Conservation (phyloP, 2,797 vertebrate species). For the Sphenopsis melanotis region DNA sequence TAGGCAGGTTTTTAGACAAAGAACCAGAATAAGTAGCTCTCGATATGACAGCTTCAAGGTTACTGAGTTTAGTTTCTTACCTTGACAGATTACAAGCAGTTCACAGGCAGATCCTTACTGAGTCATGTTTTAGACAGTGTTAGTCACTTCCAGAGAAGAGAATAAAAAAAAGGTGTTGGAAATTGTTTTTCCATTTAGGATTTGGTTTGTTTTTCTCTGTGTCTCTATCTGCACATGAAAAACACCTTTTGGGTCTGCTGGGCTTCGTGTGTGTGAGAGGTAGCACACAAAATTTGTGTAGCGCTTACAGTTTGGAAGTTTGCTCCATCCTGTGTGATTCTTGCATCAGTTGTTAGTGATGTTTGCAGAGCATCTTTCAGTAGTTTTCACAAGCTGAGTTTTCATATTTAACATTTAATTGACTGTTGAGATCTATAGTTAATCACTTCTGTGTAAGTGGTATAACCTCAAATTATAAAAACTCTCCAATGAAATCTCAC, state of each 20-base stretch:
- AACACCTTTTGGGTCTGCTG: neutral
- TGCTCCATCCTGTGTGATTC: neutral
- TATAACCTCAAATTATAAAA: neutral
- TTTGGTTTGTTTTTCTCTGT: neutral
- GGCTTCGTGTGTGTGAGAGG: neutral
- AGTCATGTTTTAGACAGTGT: neutral
- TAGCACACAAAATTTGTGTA: neutral
- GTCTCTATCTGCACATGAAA: neutral
- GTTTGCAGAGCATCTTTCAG: neutral
- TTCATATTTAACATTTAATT: neutral
- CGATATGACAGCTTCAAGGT: neutral
- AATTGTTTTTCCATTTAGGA: neutral
- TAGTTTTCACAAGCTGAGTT: neutral
- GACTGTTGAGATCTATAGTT: neutral
- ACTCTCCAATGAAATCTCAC: fast-evolving
- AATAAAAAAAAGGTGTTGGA: neutral
- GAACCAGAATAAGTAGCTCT: neutral
- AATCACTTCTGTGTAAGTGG: neutral
- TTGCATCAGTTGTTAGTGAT: neutral
- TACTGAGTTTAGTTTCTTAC: neutral
- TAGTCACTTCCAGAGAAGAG: neutral
- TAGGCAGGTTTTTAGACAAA: neutral
- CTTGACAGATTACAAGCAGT: neutral
- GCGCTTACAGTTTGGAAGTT: neutral
- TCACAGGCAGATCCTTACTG: neutral